Evolutionary conservation across 2,888 invertebrate genomes (phyloP).

Genomic region (Drosophila parthenogenetica): DNA sequence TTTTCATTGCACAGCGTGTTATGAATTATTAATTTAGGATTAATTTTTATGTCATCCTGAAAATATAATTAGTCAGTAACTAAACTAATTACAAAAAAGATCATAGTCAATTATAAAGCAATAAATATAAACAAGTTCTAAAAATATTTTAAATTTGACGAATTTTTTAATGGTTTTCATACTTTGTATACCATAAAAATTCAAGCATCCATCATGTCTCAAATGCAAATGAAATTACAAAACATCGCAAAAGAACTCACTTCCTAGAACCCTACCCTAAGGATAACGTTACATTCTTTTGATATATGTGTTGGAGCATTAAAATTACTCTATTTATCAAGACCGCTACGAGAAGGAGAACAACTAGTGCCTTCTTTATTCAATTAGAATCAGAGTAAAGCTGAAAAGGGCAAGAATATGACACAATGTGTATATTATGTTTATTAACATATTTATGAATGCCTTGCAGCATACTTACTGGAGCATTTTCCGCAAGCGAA

Average conservation of each 20-base stretch:
- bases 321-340: slow-evolving; percentile 31
- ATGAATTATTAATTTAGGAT: neutral
- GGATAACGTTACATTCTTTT: neutral
- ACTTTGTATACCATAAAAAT: neutral
- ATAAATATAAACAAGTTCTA: neutral
- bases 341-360: neutral
- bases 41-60: neutral
- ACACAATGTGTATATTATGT: slow-evolving; percentile 24
- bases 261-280: neutral
- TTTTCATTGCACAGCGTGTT: too few relatives aligned
- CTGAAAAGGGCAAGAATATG: slow-evolving; percentile 6
- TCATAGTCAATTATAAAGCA: neutral
- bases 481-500: slow-evolving; percentile 29
- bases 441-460: slow-evolving; percentile 54
- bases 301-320: slow-evolving; percentile 17
- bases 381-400: slow-evolving; percentile 11
- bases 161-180: neutral
- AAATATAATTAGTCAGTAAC: neutral
- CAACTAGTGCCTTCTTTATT: slow-evolving; percentile 5
- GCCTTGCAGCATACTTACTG: slow-evolving; percentile 47
- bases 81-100: too few relatives aligned
- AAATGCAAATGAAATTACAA: slow-evolving; percentile 19
- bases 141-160: neutral
- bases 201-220: slow-evolving; percentile 20
- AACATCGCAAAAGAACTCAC: slow-evolving; percentile 3